Base-by-base conservation (phyloP, 2,797 vertebrate species). In the Pseudomugil tenellus region DNA sequence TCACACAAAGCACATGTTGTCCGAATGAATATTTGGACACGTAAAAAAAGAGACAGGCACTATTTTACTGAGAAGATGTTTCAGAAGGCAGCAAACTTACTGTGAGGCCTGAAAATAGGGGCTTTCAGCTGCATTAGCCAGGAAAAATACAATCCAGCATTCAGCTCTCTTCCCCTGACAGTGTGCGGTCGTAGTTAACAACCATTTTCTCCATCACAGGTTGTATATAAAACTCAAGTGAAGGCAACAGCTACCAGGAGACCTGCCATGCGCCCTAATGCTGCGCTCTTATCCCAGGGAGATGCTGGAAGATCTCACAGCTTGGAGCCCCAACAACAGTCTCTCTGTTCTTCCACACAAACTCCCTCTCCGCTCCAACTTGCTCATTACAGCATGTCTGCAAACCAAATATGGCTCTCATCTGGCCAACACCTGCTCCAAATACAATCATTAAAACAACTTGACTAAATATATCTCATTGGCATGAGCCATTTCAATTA, bases 371-470 rank as follows among this genome's bases (percentile, higher is more conserved):
- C 76, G 63, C 79, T 78, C 71, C 60, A 71, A 77, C 78, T 41
- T 41, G 67, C 85, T 89, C 84, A 84, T 89, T 92, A 92, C 88
- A 70, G 76, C 80, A 89, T 72, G 82, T 91, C 88, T 90, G 76
- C 76, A 85, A n/a, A 81, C 89, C 86, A 89, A 90, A 91, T 89
- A 89, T 76, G 85, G 86, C 74, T 65, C 78, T 90, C 89, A 91
- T 92, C 89, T 91, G 91, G 90, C 84, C 77, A 80, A 85, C 89
- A 89, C 86, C 91, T 92, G 91, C 86, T 85, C 80, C 74, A 80
- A 84, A 92, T 91, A 80, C 86, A 90, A 92, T 89, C 86, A 90
- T 90, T 88, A 85, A 92, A 88, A 61, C 82, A 67, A 79, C 85
- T 63, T 80, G 85, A 89, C 77, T 84, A 89, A 91, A 91, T 87